Conservation (phyloP, 1,140 invertebrate species). For the Aporrectodea caliginosa region DNA sequence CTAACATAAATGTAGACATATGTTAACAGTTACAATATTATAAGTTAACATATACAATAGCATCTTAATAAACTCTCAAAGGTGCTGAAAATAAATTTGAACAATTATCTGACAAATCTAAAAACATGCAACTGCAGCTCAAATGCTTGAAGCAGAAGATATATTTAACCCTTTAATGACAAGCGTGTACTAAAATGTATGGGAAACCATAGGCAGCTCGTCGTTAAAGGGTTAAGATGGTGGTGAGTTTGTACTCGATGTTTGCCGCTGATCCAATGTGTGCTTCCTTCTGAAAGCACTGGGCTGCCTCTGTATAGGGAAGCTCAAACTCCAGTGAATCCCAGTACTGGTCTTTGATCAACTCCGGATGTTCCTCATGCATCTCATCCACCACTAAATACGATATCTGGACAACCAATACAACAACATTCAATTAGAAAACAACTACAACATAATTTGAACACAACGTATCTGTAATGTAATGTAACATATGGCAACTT, state of each 20-base stretch:
- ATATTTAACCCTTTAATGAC: no score
- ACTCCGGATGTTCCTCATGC: constrained; percentile 34
- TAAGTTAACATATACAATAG: background rate
- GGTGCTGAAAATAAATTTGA: background rate
- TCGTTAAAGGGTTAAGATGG: no score
- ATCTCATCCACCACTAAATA: constrained; percentile 38
- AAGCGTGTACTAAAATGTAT: no score
- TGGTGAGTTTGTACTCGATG: constrained; percentile 12
- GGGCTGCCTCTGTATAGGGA: constrained; percentile 76
- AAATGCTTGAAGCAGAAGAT: no score
- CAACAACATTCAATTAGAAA: no score
- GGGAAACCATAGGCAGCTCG: no score
- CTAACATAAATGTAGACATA: background rate
- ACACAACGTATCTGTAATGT: no score
- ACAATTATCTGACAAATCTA: background rate
- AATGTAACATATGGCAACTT: no score
- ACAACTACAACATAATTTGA: no score
- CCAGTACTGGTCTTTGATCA: constrained; percentile 77
- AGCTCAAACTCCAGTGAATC: constrained; percentile 78
- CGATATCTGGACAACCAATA: no score
- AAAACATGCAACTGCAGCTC: background rate
- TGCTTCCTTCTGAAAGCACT: constrained; percentile 68
- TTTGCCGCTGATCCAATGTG: constrained; percentile 70
- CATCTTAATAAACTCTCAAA: background rate
- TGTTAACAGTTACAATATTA: background rate